phyloP scores from a whole-genome alignment of 1,140 invertebrate species.

The Nasonia longicornis region DNA sequence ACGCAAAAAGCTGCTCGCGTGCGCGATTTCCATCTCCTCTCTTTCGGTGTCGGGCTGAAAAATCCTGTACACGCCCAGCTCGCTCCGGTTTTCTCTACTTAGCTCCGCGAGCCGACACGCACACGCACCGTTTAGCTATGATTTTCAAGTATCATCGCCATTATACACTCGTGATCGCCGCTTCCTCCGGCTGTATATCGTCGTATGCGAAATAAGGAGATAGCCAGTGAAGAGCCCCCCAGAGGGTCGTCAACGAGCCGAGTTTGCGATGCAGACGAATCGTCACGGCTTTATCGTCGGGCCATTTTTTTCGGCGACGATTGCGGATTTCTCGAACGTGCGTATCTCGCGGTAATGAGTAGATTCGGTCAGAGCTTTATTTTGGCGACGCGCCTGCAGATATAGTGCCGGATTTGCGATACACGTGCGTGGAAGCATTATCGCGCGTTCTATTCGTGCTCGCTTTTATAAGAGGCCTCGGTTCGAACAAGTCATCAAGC shows the following conservation, averaged over 20 bases:
- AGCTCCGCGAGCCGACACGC: neutral
- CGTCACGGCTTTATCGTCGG: neutral
- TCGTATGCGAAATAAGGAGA: constrained; percentile 9
- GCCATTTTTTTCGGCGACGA: neutral
- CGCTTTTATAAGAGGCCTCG: neutral
- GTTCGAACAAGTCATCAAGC: constrained; percentile 41
- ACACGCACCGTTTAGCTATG: neutral
- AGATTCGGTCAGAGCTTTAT: no score
- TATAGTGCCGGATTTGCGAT: no score
- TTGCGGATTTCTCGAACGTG: no score
- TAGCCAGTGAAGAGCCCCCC: neutral
- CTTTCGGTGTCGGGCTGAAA: neutral
- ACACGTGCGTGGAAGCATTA: no score
- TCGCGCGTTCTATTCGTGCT: neutral
- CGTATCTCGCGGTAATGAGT: no score
- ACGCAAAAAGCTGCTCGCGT: neutral
- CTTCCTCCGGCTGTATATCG: constrained; percentile 36
- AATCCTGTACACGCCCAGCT: neutral
- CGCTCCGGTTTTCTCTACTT: constrained; percentile 11
- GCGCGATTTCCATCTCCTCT: constrained; percentile 38
- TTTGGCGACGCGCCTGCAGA: no score
- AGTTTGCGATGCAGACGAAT: neutral
- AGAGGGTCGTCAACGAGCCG: neutral
- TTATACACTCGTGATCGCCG: constrained; percentile 7
- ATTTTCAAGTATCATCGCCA: constrained; percentile 7